Base-by-base conservation (phyloP, 2,797 vertebrate species). In the Hephaestus fuliginosus region DNA sequence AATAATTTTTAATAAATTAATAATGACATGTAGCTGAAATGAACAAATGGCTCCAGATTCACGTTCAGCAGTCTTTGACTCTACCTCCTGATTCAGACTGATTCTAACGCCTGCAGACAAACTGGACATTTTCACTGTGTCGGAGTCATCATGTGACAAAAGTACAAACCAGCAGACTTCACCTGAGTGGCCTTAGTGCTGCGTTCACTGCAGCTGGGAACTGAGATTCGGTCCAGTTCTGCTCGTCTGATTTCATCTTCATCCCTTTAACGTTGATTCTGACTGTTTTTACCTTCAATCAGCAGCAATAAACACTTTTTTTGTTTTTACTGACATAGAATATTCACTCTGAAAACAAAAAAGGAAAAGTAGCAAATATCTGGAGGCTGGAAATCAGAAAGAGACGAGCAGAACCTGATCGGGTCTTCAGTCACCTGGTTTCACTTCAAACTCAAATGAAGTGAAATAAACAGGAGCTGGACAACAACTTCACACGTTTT, bases 101-200 rank as follows among this genome's bases (percentile, higher is more conserved):
- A 76, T 18, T 20, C 55, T 14, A 5, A 28, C 62, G 43, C 43
- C 67, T 65, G 65, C 41, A 68, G 57, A 67, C 36, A 36, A 36
- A 15, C 14, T 58, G 44, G 28, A 33, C 51, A 3, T 3, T 36
- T n/a, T 57, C 44, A 51, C 44, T 30, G 55, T n/a, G 68, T 49
- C 3, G 4, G 30, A 71, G 30, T 30, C 22, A 0, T 18, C 63
- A 33, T 25, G 5, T 43, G 9, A 3, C n/a, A 44, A 30, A 63
- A 1, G 20, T 11, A 9, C 10, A 62, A 33, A 77, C 77, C 78
- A 79, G 82, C 72, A 22, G 63, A 66, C 15, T 20, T 68, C 82
- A 84, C 88, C 86, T 14, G 64, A 68, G 86, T 30, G 80, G 88
- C 90, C 89, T 90, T 89, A 30, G 39, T 0, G 56, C 22, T 70